Base-by-base conservation (phyloP, 2,113 vertebrate genomes). In the Ammodramus savannarum region DNA sequence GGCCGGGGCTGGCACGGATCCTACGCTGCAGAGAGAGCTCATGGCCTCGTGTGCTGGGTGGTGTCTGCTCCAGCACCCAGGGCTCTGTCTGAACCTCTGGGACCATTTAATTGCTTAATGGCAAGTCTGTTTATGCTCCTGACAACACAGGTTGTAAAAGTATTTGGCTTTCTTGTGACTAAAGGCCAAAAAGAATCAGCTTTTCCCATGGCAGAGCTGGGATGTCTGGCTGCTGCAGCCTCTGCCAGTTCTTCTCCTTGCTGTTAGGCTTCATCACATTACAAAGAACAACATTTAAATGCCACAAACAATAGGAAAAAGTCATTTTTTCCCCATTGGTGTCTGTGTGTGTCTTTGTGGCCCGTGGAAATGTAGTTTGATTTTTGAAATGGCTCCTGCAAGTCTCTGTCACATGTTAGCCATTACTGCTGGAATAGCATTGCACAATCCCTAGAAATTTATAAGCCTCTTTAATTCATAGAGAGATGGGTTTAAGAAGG, bases 391-490 rank as follows among this genome's bases (percentile, higher is more conserved):
- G 94, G 79, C 80, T 90, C 22, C 79, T 80, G 68, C 86, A 58
- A 90, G 87, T 63, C 15, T 2, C 71, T 83, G 91, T 81, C 91
- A 81, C 41, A 8, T 36, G 39, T 63, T 74, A 77, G 87, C 84
- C 85, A 38, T 88, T 57, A 32, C 59, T 86, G 80, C 59, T 88
- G 65, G 55, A 58, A 29, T 6, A 66, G 55, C 82, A 39, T 39
- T 90, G 82, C 72, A 88, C 49, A 92, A 79, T 69, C 46, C 58
- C 61, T 46, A 23, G 88, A 62, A 69, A 93, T 93, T 41, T 88
- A 44, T 94, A 88, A 96, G 63, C 82, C 82, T 92, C 88, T 95
- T 90, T 90, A 92, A 83, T 92, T 97, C 85, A 43, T 48, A 46
- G 79, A 90, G 85, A 76, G 79, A 67, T 69, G 79, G 55, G 46